Evolutionary conservation across 2,113 vertebrate genomes (phyloP).

Genomic region (Ifrita kowaldi): DNA sequence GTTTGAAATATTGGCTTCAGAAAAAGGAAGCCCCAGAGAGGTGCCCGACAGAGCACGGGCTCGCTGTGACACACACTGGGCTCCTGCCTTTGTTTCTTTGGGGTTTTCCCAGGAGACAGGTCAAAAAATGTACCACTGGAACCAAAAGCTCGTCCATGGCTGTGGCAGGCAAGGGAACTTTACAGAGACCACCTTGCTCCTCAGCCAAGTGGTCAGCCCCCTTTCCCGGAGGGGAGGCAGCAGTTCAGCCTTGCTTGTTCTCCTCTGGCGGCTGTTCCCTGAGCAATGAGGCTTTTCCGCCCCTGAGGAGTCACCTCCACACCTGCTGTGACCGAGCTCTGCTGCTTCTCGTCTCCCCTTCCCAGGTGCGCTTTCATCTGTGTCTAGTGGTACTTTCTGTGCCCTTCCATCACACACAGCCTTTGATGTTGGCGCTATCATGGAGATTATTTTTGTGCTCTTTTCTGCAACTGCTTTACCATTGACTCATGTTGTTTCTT

Average conservation of each 20-base stretch:
- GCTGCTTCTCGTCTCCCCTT: neutral
- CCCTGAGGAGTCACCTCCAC: neutral
- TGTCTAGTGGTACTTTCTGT: neutral
- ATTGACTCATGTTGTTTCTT: neutral
- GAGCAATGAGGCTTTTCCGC: neutral
- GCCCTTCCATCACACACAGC: neutral
- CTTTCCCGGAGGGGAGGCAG: neutral
- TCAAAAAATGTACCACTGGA: accelerated
- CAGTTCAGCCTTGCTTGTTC: neutral
- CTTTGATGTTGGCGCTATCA: neutral
- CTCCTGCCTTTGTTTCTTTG: neutral
- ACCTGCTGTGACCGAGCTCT: neutral
- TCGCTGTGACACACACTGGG: accelerated
- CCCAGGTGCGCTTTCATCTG: neutral
- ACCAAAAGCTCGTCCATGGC: accelerated
- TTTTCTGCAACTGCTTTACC: neutral
- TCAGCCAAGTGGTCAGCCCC: neutral
- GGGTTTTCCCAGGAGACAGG: neutral
- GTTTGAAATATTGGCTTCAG: neutral
- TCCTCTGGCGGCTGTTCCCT: neutral
- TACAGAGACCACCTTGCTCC: neutral
- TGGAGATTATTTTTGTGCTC: neutral
- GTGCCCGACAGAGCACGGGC: neutral
- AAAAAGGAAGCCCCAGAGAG: neutral
- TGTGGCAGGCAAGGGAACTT: neutral